phyloP scores from a whole-genome alignment of 2,797 vertebrate genomes.

The Columba guinea region DNA sequence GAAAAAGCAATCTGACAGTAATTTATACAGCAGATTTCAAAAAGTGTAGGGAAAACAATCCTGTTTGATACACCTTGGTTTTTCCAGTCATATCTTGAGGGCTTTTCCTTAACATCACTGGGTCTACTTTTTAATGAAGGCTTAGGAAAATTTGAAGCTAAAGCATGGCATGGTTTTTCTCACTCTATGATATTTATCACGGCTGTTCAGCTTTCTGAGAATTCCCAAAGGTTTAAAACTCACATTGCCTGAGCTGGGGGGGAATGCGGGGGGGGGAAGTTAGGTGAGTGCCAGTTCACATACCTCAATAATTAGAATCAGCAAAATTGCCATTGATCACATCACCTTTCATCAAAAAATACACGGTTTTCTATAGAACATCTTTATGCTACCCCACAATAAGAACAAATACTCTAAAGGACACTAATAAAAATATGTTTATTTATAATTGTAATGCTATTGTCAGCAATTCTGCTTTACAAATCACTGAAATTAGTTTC shows the following conservation, averaged over 20 bases:
- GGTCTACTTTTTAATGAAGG: background rate
- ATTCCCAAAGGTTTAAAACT: background rate
- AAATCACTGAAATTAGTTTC: background rate
- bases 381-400: background rate
- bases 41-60: background rate
- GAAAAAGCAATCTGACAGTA: constrained; percentile 7
- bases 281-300: background rate
- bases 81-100: background rate
- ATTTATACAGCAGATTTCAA: constrained; percentile 6
- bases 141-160: background rate
- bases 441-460: background rate
- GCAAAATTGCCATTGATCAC: background rate
- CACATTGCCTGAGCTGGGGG: background rate
- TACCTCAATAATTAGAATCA: background rate
- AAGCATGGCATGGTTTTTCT: background rate
- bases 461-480: background rate
- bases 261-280: background rate
- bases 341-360: background rate
- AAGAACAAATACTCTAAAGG: background rate
- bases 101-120: background rate
- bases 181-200: background rate
- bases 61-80: background rate
- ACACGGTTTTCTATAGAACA: background rate
- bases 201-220: background rate
- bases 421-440: background rate